Conservation (phyloP, 2,888 invertebrate species). For the Campoletis raptor region DNA sequence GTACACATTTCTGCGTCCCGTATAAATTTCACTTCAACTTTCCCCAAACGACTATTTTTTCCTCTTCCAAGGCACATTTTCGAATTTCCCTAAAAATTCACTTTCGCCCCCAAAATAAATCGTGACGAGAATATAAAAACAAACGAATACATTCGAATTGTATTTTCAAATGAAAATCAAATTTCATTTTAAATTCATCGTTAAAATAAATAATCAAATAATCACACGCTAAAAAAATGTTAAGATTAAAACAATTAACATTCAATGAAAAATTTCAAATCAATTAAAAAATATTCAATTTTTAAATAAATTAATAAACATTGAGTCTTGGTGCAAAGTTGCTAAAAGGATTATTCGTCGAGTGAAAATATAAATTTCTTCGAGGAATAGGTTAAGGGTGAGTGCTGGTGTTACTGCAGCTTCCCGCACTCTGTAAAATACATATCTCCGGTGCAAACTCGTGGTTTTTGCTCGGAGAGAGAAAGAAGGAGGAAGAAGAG, state of each 20-base stretch:
- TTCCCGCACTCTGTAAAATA: slow-evolving; percentile 19
- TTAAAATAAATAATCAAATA: not conserved
- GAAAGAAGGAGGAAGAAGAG: not conserved
- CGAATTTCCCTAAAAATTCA: slow-evolving; percentile 15
- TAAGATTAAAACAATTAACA: not conserved
- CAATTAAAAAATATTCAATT: not conserved
- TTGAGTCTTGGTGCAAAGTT: not conserved
- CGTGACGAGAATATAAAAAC: not conserved
- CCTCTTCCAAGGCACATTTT: not conserved
- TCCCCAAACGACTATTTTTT: not conserved
- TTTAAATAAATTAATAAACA: not conserved
- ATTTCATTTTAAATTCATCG: not conserved
- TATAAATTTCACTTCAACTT: slow-evolving; percentile 16
- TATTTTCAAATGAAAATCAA: not conserved
- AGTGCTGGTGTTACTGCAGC: slow-evolving; percentile 17
- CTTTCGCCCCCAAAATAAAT: not conserved
- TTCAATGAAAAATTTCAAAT: not conserved
- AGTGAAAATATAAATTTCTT: slow-evolving; percentile 3
- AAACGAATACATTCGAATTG: not conserved
- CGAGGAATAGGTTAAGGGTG: slow-evolving; percentile 20
- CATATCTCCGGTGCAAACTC: slow-evolving; percentile 24
- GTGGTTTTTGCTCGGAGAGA: slow-evolving; percentile 19
- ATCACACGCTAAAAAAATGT: not conserved
- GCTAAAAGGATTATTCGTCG: not conserved
- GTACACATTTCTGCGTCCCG: not conserved